Evolutionary conservation across 1,140 invertebrate genomes (phyloP), one percentile per base, ranked within the genome.

Genomic region (Bombus pyrosoma): DNA sequence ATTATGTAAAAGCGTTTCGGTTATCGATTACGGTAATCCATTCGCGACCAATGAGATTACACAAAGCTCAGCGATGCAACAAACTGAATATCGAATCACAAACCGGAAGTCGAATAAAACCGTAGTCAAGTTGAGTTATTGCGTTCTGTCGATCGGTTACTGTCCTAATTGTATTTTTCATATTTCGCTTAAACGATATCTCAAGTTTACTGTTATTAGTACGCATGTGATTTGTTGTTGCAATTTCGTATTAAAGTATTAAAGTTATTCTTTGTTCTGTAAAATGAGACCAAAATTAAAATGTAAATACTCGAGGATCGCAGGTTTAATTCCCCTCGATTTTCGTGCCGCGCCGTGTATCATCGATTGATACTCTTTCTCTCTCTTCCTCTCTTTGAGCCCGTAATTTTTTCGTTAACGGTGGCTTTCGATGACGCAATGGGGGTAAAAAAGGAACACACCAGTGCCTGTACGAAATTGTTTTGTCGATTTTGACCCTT

Each of bases 401-500:
- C 62, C 43, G 75, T 68, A 75, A 76, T 76, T 82, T 81, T 90
- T 82, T 78, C 69, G 57, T 77, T 32, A 41, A 47, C 73, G n/a
- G 69, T 39, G 53, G 84, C 74, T 77, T 53, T 34, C 78, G 87
- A 88, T 81, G 53, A 64, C 66, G 43, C 43, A 28, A 18, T 0
- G 1, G 15, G 3, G 37, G n/a, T n/a, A 32, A 69, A 59, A 41
- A 41, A 41, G 12, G 25, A n/a, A 39, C 32, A 28, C 15, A 59
- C 71, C 74, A 87, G 85, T 85, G 87, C 87, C 89, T 74, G 82
- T 80, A 86, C 89, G 81, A 91, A 91, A 91, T 91, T 91, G 89
- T 91, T 91, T 90, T 91, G 90, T 91, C 90, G 89, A 91, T 91
- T 90, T 83, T 72, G 75, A 90, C 78, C 86, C 84, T 86, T 88